These are phyloP conservation scores for Plemyria rubiginata DNA, from an alignment of 2,888 invertebrate species.

Conservation along the genomic window DNA sequence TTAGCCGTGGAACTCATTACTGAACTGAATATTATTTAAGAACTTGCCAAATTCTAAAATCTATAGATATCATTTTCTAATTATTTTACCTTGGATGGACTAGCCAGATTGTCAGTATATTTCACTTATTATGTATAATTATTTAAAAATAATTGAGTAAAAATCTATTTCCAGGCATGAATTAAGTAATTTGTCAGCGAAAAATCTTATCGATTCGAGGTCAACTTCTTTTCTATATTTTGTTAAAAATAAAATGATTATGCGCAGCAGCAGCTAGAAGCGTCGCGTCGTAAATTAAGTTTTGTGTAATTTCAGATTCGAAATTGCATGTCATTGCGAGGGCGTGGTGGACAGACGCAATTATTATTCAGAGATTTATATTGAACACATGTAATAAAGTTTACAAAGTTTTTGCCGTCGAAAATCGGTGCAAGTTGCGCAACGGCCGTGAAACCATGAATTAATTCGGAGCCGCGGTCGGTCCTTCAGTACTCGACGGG, in stretches of 20 bases:
- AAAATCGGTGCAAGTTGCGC: conserved; percentile 72
- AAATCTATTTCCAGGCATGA: conserved; percentile 6
- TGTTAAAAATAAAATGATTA: conserved; percentile 36
- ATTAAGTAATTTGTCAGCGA: conserved; percentile 46
- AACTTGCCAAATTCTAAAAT: too few species aligned
- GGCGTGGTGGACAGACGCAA: conserved; percentile 72
- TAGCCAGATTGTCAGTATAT: neutral
- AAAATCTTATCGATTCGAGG: conserved; percentile 60
- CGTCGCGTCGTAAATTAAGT: conserved; percentile 67
- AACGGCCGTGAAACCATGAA: conserved; percentile 55
- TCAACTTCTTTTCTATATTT: conserved; percentile 65
- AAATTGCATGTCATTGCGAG: conserved; percentile 75
- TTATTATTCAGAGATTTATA: conserved; percentile 79
- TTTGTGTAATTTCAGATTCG: conserved; percentile 73
- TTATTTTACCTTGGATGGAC: neutral
- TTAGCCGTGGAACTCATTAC: too few species aligned
- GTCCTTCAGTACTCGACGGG: conserved; percentile 41
- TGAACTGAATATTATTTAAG: too few species aligned
- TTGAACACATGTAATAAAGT: conserved; percentile 65
- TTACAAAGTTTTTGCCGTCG: conserved; percentile 64
- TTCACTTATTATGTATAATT: too few species aligned
- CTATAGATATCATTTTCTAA: too few species aligned
- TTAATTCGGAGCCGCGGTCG: conserved; percentile 59
- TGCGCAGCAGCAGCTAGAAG: conserved; percentile 45
- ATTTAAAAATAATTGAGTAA: neutral